phyloP scores from a whole-genome alignment of 2,888 invertebrate species.

The Rotaria macrura region DNA sequence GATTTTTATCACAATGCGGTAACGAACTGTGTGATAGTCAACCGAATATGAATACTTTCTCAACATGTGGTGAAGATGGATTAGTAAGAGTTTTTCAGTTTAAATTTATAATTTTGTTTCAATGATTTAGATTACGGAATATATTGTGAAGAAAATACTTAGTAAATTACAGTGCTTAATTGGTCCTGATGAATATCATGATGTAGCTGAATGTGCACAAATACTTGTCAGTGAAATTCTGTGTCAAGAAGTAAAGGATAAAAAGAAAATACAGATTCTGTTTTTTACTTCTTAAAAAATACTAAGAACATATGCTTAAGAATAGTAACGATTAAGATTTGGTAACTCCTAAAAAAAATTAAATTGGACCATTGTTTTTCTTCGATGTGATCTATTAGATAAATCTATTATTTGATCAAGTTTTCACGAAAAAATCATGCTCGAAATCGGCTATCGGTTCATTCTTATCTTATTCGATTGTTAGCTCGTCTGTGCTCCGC shows the following conservation, averaged over 20 bases:
- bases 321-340: too few relatives aligned
- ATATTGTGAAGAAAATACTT: neutral
- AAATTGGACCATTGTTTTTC: too few relatives aligned
- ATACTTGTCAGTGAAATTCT: neutral
- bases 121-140: neutral
- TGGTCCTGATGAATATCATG: neutral
- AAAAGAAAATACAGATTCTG: too few relatives aligned
- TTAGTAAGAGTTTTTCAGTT: neutral
- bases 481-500: too few relatives aligned
- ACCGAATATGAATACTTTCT: neutral
- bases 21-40: neutral
- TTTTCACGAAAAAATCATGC: too few relatives aligned
- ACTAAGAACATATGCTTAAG: too few relatives aligned
- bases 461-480: too few relatives aligned
- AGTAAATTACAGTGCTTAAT: neutral
- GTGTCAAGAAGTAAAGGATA: neutral
- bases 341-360: too few relatives aligned
- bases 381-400: too few relatives aligned
- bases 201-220: slow-evolving; percentile 1
- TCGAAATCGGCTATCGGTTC: too few relatives aligned
- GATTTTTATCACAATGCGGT: neutral
- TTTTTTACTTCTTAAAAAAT: too few relatives aligned
- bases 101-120: neutral
- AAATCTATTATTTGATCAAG: too few relatives aligned
- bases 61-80: neutral